Base-by-base conservation (phyloP, 2,888 invertebrate species). In the Phengaris arion region DNA sequence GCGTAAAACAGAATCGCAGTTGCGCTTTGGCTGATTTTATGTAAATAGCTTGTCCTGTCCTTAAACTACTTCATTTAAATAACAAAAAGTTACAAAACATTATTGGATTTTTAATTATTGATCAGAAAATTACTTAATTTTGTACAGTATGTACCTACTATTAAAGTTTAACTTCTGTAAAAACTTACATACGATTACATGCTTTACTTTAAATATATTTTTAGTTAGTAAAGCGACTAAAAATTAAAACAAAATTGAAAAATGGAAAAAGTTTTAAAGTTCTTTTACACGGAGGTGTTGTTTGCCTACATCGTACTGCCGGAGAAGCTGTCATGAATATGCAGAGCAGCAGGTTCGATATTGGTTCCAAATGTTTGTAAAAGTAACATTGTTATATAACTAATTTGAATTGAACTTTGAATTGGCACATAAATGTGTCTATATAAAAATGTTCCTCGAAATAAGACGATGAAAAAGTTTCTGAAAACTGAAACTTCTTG, bases 321-420 rank as follows among this genome's bases (percentile, higher is more conserved):
- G 90, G 89, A 86, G 89, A 87, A 91, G 89, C 87, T 84, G 84
- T 89, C 87, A 93, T 93, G 89, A 91, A 93, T 93, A 92, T 92
- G 91, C 89, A 92, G 86, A 85, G 86, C 85, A 85, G 85, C 86
- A 86, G 88, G 87, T 89, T 86, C 87, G 87, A 86, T 83, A 83
- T 88, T 88, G 90, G 87, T 85, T 88, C 85, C 85, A 87, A 88
- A 85, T 92, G 85, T 91, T 90, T 93, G 91, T 87, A 10, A 7
- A 22, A 59, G 6, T 3, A 59, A 59, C 15, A 0, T 15, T 22
- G 15, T 10, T 48, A 7, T 48, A 6, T 8, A 48, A 8, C 7
- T 59, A 10, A 22, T 1, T 59, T 59, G 2, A 22, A 59, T 59
- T 10, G 10, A 22, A 22, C 4, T 22, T 59, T 48, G 6, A 8